A percentile compares a stretch with the other conserved stretches of the same genome.
Conservation (phyloP, 2,113 vertebrate genomes). For the Cyrtonyx montezumae region DNA sequence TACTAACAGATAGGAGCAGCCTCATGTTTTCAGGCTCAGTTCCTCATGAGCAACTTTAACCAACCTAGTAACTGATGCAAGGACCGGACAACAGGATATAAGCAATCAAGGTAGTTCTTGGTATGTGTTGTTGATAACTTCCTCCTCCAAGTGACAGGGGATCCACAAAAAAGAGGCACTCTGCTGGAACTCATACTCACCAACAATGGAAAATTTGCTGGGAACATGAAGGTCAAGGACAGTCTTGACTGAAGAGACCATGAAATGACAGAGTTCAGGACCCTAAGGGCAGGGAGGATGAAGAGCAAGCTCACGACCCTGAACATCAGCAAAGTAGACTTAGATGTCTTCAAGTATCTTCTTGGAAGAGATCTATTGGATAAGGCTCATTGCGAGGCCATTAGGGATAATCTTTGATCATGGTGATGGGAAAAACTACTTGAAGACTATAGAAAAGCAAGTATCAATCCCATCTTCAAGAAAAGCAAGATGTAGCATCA, state of each 20-base stretch:
- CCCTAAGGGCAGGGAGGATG: not conserved
- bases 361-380: not conserved
- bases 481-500: not conserved
- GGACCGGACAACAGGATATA: not conserved
- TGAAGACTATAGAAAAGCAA: not conserved
- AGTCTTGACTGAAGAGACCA: not conserved
- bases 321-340: not conserved
- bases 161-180: not conserved
- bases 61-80: not conserved
- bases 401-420: not conserved
- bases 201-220: not conserved
- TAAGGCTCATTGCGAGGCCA: not conserved
- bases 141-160: not conserved
- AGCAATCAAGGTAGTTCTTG: not conserved
- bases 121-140: not conserved
- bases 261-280: not conserved
- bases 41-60: not conserved
- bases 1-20: not conserved
- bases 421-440: not conserved
- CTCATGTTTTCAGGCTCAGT: not conserved
- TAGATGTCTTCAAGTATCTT: not conserved
- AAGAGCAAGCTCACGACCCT: not conserved
- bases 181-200: not conserved
- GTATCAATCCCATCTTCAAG: not conserved
- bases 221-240: not conserved